These are phyloP conservation scores for Darevskia nairensis DNA, from an alignment of 2,797 vertebrate species.

Conservation along the genomic window DNA sequence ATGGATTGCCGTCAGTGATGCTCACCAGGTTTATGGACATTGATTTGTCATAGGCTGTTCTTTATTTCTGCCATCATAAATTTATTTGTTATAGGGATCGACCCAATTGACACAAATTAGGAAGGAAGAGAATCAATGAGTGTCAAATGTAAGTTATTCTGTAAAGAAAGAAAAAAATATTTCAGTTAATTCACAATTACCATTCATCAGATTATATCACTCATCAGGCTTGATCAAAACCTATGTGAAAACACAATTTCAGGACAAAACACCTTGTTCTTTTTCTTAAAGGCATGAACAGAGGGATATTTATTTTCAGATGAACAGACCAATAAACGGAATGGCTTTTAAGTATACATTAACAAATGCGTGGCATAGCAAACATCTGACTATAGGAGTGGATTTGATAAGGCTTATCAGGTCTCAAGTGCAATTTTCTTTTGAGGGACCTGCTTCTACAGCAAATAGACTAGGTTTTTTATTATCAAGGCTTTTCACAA, in stretches of 20 bases:
- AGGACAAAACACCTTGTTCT: conserved; percentile 35
- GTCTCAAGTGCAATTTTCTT: conserved; percentile 38
- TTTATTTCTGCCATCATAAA: conserved; percentile 23
- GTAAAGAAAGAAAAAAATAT: conserved; percentile 29
- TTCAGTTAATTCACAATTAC: conserved; percentile 34
- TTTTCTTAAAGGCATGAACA: conserved; percentile 35
- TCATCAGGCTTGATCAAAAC: conserved; percentile 21
- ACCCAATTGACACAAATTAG: conserved; percentile 14
- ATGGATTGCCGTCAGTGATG: conserved; percentile 5
- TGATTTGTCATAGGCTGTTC: conserved; percentile 14
- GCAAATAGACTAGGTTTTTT: conserved; percentile 36
- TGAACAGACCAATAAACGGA: conserved; percentile 40
- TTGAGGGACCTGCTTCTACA: conserved; percentile 38
- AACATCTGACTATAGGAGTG: conserved; percentile 24
- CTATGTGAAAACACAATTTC: conserved; percentile 39
- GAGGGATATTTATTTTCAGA: neutral
- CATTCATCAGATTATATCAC: conserved; percentile 14
- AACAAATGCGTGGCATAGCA: neutral
- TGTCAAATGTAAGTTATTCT: conserved; percentile 1
- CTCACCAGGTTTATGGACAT: conserved; percentile 16
- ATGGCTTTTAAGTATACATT: neutral
- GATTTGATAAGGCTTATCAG: conserved; percentile 34
- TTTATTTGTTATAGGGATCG: conserved; percentile 26
- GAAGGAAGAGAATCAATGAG: conserved; percentile 37
- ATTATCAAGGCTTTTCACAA: conserved; percentile 34